These are phyloP conservation scores for Pristionchus arcanus DNA, from an alignment of 2,888 invertebrate species.

Conservation along the genomic window DNA sequence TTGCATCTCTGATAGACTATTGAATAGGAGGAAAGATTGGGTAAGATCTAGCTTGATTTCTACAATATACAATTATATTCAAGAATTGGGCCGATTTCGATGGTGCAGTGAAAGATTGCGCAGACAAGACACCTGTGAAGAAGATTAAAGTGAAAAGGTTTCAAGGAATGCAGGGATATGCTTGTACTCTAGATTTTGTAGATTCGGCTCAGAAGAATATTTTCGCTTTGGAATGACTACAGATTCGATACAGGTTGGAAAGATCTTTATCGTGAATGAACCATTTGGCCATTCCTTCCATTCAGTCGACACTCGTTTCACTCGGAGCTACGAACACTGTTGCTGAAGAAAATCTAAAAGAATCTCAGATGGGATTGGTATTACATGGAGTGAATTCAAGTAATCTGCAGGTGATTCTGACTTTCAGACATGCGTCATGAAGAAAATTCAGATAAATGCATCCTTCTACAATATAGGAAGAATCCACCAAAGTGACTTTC, in stretches of 20 bases:
- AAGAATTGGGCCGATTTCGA: background rate
- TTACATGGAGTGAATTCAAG: conserved; percentile 8
- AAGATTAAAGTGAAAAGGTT: background rate
- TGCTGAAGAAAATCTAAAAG: background rate
- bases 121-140: background rate
- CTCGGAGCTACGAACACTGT: background rate
- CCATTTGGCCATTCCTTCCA: background rate
- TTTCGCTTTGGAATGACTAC: background rate
- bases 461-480: background rate
- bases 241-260: background rate
- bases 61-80: background rate
- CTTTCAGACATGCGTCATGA: background rate
- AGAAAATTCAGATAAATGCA: background rate
- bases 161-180: background rate
- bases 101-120: background rate
- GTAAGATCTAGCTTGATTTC: background rate
- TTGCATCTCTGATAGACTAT: background rate
- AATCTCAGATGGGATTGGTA: background rate
- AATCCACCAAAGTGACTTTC: background rate
- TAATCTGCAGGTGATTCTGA: background rate
- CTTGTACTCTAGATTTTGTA: background rate
- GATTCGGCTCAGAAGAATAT: background rate
- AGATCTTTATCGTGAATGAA: background rate
- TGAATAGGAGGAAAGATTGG: conserved; percentile 8
- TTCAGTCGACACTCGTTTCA: background rate